These are phyloP conservation scores for Zonotrichia albicollis DNA, from an alignment of 2,797 vertebrate genomes.

Conservation along the genomic window DNA sequence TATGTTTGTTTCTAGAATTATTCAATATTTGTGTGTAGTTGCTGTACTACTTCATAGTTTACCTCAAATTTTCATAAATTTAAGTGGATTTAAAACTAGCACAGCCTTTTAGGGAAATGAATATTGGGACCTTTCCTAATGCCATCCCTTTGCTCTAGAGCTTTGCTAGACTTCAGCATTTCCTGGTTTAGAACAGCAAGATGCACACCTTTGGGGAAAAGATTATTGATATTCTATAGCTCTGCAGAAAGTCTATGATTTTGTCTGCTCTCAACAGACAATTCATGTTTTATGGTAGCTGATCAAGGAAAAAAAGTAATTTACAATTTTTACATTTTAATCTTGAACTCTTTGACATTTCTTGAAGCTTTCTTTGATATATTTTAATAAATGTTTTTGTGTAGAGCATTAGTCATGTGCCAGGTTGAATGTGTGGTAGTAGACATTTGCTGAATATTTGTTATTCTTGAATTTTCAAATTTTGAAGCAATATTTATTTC, in stretches of 20 bases:
- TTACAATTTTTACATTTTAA: not conserved
- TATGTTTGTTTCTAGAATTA: slow-evolving; percentile 67
- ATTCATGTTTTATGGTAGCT: not conserved
- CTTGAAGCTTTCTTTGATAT: not conserved
- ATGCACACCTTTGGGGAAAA: not conserved
- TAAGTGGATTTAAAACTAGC: not conserved
- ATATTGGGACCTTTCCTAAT: not conserved
- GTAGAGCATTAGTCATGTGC: not conserved
- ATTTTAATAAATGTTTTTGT: not conserved
- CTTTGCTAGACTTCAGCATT: not conserved
- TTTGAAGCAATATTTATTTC: not conserved
- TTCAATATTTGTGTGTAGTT: not conserved
- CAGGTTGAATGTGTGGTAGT: not conserved
- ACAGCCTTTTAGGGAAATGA: not conserved
- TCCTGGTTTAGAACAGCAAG: not conserved
- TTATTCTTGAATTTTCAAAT: not conserved
- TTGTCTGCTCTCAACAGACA: not conserved
- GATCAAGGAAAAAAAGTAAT: not conserved
- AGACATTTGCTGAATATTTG: not conserved
- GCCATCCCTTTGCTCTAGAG: not conserved
- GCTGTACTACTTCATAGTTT: not conserved
- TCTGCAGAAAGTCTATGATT: not conserved
- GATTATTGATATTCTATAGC: not conserved
- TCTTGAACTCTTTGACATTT: not conserved
- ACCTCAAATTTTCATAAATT: not conserved